Evolutionary conservation across 2,797 vertebrate species (phyloP).

Genomic region (Buceros bicornis): DNA sequence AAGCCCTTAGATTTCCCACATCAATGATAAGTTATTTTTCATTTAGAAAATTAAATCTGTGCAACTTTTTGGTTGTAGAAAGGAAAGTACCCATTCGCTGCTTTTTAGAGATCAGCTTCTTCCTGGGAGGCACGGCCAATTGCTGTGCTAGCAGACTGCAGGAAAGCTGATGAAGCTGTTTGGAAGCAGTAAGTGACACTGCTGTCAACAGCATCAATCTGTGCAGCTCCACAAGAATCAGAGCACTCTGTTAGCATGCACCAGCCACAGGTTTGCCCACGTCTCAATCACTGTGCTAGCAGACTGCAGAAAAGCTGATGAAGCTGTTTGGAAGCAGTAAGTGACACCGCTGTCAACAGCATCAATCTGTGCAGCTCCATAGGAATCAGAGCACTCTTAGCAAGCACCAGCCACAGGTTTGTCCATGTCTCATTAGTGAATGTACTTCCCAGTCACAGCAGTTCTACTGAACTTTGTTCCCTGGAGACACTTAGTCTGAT

Average conservation of each 20-base stretch:
- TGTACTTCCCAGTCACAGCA: not conserved
- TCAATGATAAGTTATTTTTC: not conserved
- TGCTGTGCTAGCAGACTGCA: not conserved
- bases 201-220: not conserved
- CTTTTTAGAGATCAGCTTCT: not conserved
- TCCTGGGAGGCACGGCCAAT: not conserved
- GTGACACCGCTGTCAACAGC: not conserved
- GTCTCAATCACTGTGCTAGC: not conserved
- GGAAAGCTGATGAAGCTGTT: slow-evolving; percentile 35
- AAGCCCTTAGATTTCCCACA: not conserved
- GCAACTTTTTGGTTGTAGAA: not conserved
- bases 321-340: slow-evolving; percentile 24
- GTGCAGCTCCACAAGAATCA: not conserved
- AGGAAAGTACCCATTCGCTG: not conserved
- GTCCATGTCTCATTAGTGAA: not conserved
- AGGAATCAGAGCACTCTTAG: not conserved
- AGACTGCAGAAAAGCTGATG: slow-evolving; percentile 23
- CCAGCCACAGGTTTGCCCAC: not conserved
- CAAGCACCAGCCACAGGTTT: not conserved
- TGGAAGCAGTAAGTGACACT: not conserved
- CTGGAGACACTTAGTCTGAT: not conserved
- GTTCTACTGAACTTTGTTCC: not conserved
- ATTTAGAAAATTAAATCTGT: not conserved
- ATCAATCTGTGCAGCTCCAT: not conserved
- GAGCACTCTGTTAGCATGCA: not conserved